Conservation (phyloP, 1,140 invertebrate species). For the Halictus rubicundus region DNA sequence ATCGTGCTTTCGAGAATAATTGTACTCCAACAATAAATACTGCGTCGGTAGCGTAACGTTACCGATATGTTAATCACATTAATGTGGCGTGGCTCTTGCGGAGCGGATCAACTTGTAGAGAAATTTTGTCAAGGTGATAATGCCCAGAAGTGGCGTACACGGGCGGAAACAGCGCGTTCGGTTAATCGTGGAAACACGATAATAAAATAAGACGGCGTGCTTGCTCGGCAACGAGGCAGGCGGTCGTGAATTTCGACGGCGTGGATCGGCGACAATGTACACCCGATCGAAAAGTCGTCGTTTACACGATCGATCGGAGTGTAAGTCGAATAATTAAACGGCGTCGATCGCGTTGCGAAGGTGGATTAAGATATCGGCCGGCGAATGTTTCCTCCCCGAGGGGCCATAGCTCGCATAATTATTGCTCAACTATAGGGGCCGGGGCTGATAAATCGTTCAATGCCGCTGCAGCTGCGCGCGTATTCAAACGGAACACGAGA, state of each 20-base stretch:
- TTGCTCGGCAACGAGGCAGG: not conserved
- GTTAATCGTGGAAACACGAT: not conserved
- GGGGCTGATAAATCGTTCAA: conserved; percentile 31
- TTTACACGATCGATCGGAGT: not conserved
- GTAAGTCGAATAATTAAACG: conserved; percentile 23
- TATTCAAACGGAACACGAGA: not conserved
- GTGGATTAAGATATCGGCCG: conserved; percentile 37
- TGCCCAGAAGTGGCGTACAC: not conserved
- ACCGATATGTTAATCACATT: too few relatives aligned
- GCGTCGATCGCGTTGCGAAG: not conserved
- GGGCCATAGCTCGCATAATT: conserved; percentile 16
- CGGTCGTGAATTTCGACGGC: not conserved
- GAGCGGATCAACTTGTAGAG: too few relatives aligned
- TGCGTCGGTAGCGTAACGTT: too few relatives aligned
- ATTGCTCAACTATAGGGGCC: conserved; percentile 13
- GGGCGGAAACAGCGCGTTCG: not conserved
- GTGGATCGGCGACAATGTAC: not conserved
- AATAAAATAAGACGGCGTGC: not conserved
- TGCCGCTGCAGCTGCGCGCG: not conserved
- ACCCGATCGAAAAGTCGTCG: not conserved
- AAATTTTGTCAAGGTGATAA: too few relatives aligned
- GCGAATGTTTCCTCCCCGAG: conserved; percentile 1
- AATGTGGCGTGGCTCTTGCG: too few relatives aligned
- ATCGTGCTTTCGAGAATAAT: too few relatives aligned
- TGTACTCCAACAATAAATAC: too few relatives aligned